Base-by-base conservation (phyloP, 2,888 invertebrate species). In the Ischnus inquisitorius region DNA sequence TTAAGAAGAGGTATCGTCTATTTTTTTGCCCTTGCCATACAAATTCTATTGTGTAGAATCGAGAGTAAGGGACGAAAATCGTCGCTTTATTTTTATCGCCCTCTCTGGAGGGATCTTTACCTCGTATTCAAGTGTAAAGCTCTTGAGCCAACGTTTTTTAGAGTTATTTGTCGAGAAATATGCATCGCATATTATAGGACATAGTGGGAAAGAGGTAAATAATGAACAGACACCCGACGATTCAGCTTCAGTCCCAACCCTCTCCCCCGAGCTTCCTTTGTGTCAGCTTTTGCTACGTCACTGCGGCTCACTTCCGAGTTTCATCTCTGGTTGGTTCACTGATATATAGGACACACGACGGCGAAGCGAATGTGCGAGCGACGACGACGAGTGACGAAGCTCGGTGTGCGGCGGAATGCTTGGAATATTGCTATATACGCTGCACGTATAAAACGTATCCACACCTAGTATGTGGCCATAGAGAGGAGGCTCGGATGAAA, bases 221-320 rank as follows among this genome's bases (percentile, higher is more conserved):
- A 68, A 80, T 85, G 67, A 74, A 69, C 71, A 60, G 67, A 62
- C 68, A 62, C 67, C 67, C 64, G 77, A 54, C 54, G 34, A 79
- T 80, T 82, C 57, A 74, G 64, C 69, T 12, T 22, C 57, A 41
- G 39, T 65, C 65, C 16, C 65, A 22, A 19, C 62, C n/a, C 60
- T 41, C 60, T 41, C 22, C 34, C 8, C 28, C 22, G 46, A 4
- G 16, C 51, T 60, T 34, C 65, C 81, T 75, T 75, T 72, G 67
- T 72, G 79, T 62, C 72, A 67, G 60, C 62, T 71, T 72, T 77
- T 72, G 79, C 81, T 81, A 71, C 75, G 62, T 82, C 72, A 76
- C 74, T 71, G 39, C 72, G 79, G 67, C 65, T 79, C 79, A 51
- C 65, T 82, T 79, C 79, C 69, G 41, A 67, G 75, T 79, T 79